Conservation (phyloP, 2,888 invertebrate genomes). For the Melanostoma scalare region DNA sequence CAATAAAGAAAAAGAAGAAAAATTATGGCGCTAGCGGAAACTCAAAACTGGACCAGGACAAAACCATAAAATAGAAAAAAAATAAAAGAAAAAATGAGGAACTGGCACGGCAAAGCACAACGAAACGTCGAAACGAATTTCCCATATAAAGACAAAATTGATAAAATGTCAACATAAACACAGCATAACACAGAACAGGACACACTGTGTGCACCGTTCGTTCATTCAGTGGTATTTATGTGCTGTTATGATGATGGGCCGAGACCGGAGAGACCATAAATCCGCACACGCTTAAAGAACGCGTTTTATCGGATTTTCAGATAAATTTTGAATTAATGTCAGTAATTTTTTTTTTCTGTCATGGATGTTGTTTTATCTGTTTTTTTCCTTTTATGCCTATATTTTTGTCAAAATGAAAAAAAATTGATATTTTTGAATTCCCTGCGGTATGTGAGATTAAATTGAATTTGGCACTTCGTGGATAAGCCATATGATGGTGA, state of each 20-base stretch:
- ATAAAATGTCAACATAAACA: constrained; percentile 67
- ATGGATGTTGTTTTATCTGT: background rate
- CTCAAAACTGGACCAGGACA: background rate
- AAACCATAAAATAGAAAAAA: background rate
- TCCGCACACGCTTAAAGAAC: constrained; percentile 56
- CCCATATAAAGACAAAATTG: constrained; percentile 59
- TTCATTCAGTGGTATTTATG: constrained; percentile 47
- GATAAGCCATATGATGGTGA: constrained; percentile 28
- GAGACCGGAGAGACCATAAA: constrained; percentile 56
- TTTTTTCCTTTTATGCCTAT: background rate
- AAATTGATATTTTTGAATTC: background rate
- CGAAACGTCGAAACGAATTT: constrained; percentile 31
- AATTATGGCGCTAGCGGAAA: constrained; percentile 38
- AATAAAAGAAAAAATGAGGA: background rate
- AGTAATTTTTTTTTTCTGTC: constrained; percentile 32
- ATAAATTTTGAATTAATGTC: constrained; percentile 68
- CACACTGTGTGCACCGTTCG: constrained; percentile 29
- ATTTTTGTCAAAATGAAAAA: background rate
- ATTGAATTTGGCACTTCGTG: constrained; percentile 44
- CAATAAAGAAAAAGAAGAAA: constrained; percentile 2
- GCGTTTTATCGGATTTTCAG: constrained; percentile 63
- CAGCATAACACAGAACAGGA: constrained; percentile 13
- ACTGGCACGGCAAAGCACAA: constrained; percentile 12
- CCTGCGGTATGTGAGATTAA: constrained; percentile 29
- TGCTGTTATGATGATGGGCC: constrained; percentile 61